Percentiles rank a stretch among this genome's conserved stretches.
Conservation (phyloP, 53 echinoderm and acorn worm species). For the Astropecten irregularis region DNA sequence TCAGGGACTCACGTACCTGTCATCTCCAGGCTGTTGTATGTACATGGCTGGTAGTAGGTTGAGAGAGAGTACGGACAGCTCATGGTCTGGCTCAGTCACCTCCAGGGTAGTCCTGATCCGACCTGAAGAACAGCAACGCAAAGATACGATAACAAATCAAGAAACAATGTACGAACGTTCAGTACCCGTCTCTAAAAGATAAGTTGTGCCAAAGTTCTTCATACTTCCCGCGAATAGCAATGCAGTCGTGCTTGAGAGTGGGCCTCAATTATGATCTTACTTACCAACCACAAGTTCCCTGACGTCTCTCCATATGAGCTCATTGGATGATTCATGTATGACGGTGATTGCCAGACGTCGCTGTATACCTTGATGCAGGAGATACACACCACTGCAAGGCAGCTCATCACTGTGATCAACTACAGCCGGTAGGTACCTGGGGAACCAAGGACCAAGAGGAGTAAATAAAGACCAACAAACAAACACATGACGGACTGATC, state of each 20-base stretch:
- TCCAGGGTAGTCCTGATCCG: slow-evolving; percentile 95
- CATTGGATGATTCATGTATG: slow-evolving; percentile 86
- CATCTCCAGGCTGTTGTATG: slow-evolving; percentile 85
- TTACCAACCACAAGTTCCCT: slow-evolving; percentile 94
- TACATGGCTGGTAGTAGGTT: slow-evolving; percentile 89
- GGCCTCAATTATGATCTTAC: no score
- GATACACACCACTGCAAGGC: slow-evolving; percentile 88
- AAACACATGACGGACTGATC: slow-evolving; percentile 53
- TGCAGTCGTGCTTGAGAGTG: no score
- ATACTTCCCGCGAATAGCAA: no score
- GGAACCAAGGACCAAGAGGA: neutral
- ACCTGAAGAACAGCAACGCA: slow-evolving; percentile 70
- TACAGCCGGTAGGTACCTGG: slow-evolving; percentile 85
- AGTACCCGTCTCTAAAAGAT: no score
- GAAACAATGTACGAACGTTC: no score
- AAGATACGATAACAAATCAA: neutral
- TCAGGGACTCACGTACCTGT: no score
- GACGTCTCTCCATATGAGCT: slow-evolving; percentile 90
- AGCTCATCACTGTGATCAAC: slow-evolving; percentile 91
- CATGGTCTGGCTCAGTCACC: slow-evolving; percentile 95
- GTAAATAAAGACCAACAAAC: neutral
- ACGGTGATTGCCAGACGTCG: slow-evolving; percentile 92
- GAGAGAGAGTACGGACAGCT: slow-evolving; percentile 83
- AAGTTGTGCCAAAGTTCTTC: no score
- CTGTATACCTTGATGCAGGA: slow-evolving; percentile 95